Conservation (phyloP, 2,113 vertebrate genomes). For the Lethenteron camtschaticum region DNA sequence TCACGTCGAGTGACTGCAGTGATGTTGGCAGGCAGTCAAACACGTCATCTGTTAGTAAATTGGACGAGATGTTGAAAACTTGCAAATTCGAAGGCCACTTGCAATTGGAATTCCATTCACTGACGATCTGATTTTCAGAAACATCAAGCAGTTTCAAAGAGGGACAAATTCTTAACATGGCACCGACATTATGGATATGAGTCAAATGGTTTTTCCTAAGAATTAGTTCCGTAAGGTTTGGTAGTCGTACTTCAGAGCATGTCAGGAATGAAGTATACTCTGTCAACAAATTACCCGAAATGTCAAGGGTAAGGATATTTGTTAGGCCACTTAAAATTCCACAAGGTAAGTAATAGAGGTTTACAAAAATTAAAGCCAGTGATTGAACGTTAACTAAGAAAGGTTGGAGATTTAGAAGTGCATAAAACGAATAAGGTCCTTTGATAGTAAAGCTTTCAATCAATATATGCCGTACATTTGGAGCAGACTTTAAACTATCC, state of each 20-base stretch:
- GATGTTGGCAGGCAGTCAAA: constrained; percentile 29
- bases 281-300: constrained; percentile 29
- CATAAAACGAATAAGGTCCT: constrained; percentile 16
- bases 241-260: constrained; percentile 16
- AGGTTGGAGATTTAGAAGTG: constrained; percentile 2
- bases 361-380: constrained; percentile 23
- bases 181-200: constrained; percentile 15
- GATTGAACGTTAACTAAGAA: constrained; percentile 14
- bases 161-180: constrained; percentile 18
- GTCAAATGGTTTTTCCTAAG: constrained; percentile 31
- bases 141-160: constrained; percentile 35
- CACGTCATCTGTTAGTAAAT: constrained; percentile 21
- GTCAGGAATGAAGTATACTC: constrained; percentile 16
- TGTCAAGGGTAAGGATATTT: constrained; percentile 32
- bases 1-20: constrained; percentile 40
- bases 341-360: constrained; percentile 30
- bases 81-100: constrained; percentile 34
- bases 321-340: constrained; percentile 10
- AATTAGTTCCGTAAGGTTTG: constrained; percentile 20
- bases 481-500: no score
- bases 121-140: constrained; percentile 34
- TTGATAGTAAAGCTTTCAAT: constrained; percentile 15
- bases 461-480: not conserved
- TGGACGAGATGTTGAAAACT: constrained; percentile 41
- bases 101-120: constrained; percentile 25